Conservation (phyloP, 2,797 vertebrate genomes). For the Jordanella pulchra region DNA sequence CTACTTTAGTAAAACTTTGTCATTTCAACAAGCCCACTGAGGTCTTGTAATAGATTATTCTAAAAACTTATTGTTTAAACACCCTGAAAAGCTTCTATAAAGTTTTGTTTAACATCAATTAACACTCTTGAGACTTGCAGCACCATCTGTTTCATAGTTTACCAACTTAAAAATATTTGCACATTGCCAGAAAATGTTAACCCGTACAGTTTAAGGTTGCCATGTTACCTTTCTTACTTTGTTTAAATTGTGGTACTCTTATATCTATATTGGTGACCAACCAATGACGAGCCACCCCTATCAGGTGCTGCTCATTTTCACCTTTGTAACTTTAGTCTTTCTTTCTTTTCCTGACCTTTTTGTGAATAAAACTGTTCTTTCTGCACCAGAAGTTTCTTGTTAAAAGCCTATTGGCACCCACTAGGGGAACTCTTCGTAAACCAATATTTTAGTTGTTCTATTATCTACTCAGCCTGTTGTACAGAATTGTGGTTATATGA, state of each 20-base stretch:
- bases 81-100: too few species aligned
- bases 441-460: not conserved
- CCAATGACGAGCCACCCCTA: not conserved
- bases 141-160: not conserved
- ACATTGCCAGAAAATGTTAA: not conserved
- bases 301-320: not conserved
- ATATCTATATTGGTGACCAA: slow-evolving; percentile 45
- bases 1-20: not conserved
- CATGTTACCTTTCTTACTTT: slow-evolving; percentile 24
- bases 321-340: not conserved
- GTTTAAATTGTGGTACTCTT: slow-evolving; percentile 64
- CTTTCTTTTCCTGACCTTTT: not conserved
- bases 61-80: not conserved
- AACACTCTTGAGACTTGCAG: not conserved
- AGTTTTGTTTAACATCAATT: not conserved
- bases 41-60: not conserved
- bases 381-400: not conserved
- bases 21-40: not conserved
- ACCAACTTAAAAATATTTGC: not conserved
- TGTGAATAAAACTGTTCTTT: not conserved
- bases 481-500: not conserved
- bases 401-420: not conserved
- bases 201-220: not conserved
- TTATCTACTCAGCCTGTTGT: not conserved
- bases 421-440: not conserved